Evolutionary conservation across 2,113 vertebrate genomes (phyloP).

Genomic region (Chroicocephalus ridibundus): DNA sequence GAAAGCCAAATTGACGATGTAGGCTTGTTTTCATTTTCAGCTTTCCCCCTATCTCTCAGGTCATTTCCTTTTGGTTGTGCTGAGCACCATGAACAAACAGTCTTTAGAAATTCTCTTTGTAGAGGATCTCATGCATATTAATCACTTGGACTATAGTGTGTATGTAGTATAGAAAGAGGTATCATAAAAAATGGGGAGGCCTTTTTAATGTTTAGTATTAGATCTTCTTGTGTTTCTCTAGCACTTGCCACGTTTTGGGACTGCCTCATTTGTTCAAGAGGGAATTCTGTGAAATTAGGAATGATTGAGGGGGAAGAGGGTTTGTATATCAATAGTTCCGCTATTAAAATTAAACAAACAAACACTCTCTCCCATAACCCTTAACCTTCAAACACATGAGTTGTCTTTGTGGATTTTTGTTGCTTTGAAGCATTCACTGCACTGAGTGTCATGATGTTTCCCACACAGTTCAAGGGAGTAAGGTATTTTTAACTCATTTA

Average conservation of each 20-base stretch:
- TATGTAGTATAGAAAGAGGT: neutral
- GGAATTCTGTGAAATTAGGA: neutral
- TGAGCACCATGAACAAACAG: neutral
- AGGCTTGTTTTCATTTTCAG: neutral
- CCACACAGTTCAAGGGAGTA: neutral
- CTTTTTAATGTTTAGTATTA: neutral
- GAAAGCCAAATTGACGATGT: neutral
- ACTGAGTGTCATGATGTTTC: neutral
- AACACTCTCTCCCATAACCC: neutral
- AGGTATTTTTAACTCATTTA: neutral
- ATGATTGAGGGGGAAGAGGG: rapidly evolving
- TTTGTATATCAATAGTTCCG: neutral
- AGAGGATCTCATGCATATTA: no score
- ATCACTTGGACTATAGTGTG: neutral
- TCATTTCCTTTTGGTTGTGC: neutral
- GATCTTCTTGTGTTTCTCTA: neutral
- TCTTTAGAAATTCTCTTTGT: neutral
- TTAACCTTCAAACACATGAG: neutral
- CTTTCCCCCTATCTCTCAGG: neutral
- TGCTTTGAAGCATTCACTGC: neutral
- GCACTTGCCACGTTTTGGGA: neutral
- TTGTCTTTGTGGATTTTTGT: neutral
- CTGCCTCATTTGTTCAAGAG: neutral
- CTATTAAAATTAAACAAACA: neutral
- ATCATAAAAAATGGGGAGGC: neutral